Base-by-base conservation (phyloP, 2,888 invertebrate genomes). In the Clusia tigrina region DNA sequence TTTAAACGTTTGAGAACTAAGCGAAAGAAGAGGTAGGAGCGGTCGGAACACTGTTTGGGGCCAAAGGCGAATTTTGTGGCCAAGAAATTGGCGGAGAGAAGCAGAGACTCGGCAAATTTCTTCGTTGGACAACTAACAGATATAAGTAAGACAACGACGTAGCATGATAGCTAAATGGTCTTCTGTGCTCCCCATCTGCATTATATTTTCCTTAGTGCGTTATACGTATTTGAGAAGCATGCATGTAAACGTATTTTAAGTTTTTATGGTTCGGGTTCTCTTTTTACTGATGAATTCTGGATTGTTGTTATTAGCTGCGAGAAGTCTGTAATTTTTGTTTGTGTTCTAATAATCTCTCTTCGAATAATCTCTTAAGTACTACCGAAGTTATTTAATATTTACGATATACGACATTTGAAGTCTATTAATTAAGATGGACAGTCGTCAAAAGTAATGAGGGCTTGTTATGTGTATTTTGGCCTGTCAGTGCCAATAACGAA, bases 141-240 rank as follows among this genome's bases (percentile, higher is more conserved):
- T 42, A 42, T 42, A 15, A 42, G 57, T 62, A 62, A 58, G 60
- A 62, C 60, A 56, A 48, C 60, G 17, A 15, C 46, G 26, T 42
- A 56, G n/a, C 48, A 65, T 67, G 67, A 67, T 65, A 67, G 64
- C 58, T 58, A 65, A 65, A 67, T 62, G 62, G 64, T 65, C 67
- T 67, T 65, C 67, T 65, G 67, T 62, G 60, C 54, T 64, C 62
- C 65, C 62, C 22, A 23, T 2, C 51, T 38, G 53, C 48, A n/a
- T 42, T 5, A 17, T 10, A n/a, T 42, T n/a, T 42, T n/a, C n/a
- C 12, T 10, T 17, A 42, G 42, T 42, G 42, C n/a, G 3, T 42
- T 42, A 42, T 15, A n/a, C n/a, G n/a, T n/a, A n/a, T n/a, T n/a
- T n/a, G n/a, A n/a, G n/a, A n/a, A n/a, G 32, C 32, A 6, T 32